These are phyloP conservation scores for Thamnophis elegans DNA, from an alignment of 2,797 vertebrate genomes.

Conservation along the genomic window DNA sequence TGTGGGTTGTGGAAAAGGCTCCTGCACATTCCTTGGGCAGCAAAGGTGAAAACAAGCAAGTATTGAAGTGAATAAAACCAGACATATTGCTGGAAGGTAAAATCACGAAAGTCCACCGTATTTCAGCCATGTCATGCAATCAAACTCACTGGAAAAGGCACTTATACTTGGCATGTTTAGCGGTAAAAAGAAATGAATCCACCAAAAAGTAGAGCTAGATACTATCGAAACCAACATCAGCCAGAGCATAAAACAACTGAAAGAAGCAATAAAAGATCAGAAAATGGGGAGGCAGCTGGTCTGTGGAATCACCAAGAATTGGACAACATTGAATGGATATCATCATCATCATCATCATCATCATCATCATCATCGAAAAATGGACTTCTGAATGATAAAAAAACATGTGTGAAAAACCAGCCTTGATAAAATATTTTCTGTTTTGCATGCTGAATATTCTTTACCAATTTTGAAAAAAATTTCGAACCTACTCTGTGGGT, in stretches of 20 bases:
- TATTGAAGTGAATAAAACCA: not conserved
- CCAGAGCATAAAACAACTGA: not conserved
- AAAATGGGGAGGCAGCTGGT: not conserved
- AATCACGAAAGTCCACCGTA: not conserved
- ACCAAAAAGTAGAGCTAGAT: not conserved
- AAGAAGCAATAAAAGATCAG: not conserved
- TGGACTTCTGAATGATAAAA: slow-evolving; percentile 21
- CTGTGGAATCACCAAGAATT: not conserved
- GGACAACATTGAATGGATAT: not conserved
- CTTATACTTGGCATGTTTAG: not conserved
- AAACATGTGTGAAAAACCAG: not conserved
- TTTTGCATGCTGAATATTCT: not conserved
- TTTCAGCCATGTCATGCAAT: not conserved
- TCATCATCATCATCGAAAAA: slow-evolving; percentile 10
- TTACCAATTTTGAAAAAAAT: too few relatives aligned
- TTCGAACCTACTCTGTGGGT: too few relatives aligned
- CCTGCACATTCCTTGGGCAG: not conserved
- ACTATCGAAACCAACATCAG: not conserved
- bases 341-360: not conserved
- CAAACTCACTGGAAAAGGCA: not conserved
- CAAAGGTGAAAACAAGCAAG: not conserved
- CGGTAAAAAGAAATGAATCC: not conserved
- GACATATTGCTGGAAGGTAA: not conserved
- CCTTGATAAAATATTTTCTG: not conserved
- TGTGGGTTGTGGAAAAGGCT: not conserved